These are phyloP conservation scores for Chydorus sphaericus DNA, from an alignment of 2,888 invertebrate species.

Conservation along the genomic window DNA sequence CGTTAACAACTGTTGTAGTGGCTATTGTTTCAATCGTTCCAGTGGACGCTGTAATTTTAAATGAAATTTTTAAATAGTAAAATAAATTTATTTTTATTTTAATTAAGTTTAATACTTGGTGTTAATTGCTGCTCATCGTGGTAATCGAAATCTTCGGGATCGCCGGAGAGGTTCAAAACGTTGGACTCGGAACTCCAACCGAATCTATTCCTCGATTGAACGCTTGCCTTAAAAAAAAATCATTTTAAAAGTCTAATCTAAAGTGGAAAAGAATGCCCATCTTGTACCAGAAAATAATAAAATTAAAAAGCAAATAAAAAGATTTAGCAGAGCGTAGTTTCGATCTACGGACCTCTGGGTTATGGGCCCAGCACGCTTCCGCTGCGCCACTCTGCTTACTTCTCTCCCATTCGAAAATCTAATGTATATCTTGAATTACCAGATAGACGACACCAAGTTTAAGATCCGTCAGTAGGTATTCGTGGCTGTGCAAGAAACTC, in stretches of 20 bases:
- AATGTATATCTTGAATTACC: too few relatives aligned
- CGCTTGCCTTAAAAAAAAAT: too few relatives aligned
- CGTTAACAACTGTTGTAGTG: neutral
- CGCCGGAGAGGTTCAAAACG: slow-evolving; percentile 2
- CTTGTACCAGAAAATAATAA: too few relatives aligned
- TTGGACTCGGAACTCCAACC: slow-evolving; percentile 14
- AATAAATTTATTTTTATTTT: neutral
- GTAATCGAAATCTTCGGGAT: neutral
- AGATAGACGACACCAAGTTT: slow-evolving; percentile 6
- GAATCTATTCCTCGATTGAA: slow-evolving; percentile 13
- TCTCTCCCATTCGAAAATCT: too few relatives aligned
- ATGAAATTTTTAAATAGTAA: too few relatives aligned
- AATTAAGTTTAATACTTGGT: neutral
- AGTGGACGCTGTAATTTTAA: neutral
- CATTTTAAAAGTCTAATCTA: too few relatives aligned
- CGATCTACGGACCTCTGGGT: too few relatives aligned
- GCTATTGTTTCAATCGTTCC: neutral
- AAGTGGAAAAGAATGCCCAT: too few relatives aligned
- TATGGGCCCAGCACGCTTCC: too few relatives aligned
- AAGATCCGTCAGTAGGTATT: slow-evolving; percentile 3
- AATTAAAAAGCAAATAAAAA: too few relatives aligned
- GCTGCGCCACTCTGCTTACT: too few relatives aligned
- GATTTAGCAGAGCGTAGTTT: too few relatives aligned
- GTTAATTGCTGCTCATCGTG: neutral
- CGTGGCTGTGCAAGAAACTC: slow-evolving; percentile 11